Conservation (phyloP, 2,113 vertebrate genomes). For the Sarotherodon lohbergeri region DNA sequence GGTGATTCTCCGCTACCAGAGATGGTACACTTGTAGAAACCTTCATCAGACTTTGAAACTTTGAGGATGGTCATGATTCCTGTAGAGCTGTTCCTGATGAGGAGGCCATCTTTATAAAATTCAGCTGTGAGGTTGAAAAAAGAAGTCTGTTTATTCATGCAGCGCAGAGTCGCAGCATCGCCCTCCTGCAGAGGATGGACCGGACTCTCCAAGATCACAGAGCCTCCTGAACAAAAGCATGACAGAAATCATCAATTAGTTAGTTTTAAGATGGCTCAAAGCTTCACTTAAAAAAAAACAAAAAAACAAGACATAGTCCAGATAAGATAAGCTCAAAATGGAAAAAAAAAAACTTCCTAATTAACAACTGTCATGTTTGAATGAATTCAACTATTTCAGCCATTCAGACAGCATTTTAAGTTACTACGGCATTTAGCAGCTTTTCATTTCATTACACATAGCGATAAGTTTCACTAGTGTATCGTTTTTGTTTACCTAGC, state of each 20-base stretch:
- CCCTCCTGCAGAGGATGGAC: background rate
- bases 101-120: background rate
- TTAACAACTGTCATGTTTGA: background rate
- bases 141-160: background rate
- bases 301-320: background rate
- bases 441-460: background rate
- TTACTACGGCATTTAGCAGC: background rate
- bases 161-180: background rate
- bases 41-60: background rate
- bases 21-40: background rate
- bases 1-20: background rate
- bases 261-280: fast-evolving
- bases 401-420: background rate
- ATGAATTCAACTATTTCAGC: background rate
- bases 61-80: background rate
- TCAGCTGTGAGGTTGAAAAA: background rate
- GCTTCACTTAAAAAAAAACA: background rate
- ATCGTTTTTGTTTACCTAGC: background rate
- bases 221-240: background rate
- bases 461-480: background rate
- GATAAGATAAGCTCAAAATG: background rate
- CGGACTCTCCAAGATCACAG: background rate
- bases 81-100: background rate
- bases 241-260: fast-evolving
- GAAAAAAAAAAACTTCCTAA: background rate